A percentile compares a stretch with the other conserved stretches of the same genome.
Conservation (phyloP, 2,113 vertebrate genomes). For the Gobius niger region DNA sequence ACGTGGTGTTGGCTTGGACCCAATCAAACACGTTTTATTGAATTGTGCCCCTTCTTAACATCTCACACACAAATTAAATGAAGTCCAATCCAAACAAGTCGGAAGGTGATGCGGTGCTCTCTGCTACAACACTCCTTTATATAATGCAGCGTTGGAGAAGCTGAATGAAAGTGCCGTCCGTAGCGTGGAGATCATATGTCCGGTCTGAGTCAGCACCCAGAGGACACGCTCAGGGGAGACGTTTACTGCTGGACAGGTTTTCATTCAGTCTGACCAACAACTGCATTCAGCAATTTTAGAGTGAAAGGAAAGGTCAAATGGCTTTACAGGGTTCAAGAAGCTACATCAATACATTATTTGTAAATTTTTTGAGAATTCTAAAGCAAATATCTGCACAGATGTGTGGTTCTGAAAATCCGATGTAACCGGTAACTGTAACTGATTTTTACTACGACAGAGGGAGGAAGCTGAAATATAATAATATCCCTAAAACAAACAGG, state of each 20-base stretch:
- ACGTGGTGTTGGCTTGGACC: too few species aligned
- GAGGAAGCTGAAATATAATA: too few species aligned
- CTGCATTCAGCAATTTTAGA: background rate
- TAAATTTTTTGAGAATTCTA: too few species aligned
- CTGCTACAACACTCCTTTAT: background rate
- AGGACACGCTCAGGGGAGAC: constrained; percentile 2
- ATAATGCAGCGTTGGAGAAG: background rate
- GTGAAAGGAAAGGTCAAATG: background rate
- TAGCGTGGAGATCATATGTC: constrained; percentile 36
- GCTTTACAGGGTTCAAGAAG: too few species aligned
- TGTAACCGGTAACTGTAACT: too few species aligned
- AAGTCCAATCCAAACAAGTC: constrained; percentile 1
- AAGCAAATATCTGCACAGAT: too few species aligned
- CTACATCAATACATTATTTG: background rate
- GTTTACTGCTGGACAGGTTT: background rate
- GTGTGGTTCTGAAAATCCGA: too few species aligned
- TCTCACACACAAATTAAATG: too few species aligned
- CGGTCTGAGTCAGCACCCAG: constrained; percentile 41
- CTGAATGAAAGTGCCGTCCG: constrained; percentile 31
- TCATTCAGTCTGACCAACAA: background rate
- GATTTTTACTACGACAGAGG: too few species aligned
- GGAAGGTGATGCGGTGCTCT: background rate
- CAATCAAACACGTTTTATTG: too few species aligned
- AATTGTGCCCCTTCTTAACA: too few species aligned
- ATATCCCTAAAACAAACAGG: too few species aligned